Percentiles rank a stretch among this genome's conserved stretches.
These are phyloP conservation scores for Sorex araneus DNA, from an alignment of 2,113 vertebrate species.

Conservation along the genomic window DNA sequence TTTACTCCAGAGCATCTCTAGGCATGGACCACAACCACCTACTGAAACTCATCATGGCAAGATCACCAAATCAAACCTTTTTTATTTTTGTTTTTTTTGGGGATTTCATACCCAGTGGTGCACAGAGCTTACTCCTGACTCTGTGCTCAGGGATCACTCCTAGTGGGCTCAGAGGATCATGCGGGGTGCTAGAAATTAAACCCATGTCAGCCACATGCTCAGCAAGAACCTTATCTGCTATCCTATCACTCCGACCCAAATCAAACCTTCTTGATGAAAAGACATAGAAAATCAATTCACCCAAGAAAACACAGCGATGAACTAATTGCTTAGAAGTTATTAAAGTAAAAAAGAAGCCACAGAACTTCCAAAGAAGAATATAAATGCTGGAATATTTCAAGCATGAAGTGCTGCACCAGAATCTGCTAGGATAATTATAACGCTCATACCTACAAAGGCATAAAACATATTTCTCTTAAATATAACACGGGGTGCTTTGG, in stretches of 20 bases:
- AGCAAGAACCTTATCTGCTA: no score
- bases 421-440: not conserved
- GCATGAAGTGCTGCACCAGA: not conserved
- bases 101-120: no score
- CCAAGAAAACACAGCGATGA: constrained; percentile 11
- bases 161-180: no score
- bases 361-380: not conserved
- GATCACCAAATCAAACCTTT: not conserved
- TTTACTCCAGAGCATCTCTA: not conserved
- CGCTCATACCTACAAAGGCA: fast-evolving
- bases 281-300: not conserved
- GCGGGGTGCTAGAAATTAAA: no score
- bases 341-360: not conserved
- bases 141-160: no score
- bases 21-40: not conserved
- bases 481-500: not conserved
- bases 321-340: not conserved
- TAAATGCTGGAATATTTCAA: not conserved
- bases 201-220: no score
- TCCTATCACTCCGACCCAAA: not conserved
- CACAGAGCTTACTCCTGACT: no score
- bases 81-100: no score
- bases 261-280: not conserved
- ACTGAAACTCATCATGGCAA: constrained; percentile 21
- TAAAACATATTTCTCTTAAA: not conserved